Conservation (phyloP, 35 echinoderm and acorn worm genomes). For the Amphiura filiformis region DNA sequence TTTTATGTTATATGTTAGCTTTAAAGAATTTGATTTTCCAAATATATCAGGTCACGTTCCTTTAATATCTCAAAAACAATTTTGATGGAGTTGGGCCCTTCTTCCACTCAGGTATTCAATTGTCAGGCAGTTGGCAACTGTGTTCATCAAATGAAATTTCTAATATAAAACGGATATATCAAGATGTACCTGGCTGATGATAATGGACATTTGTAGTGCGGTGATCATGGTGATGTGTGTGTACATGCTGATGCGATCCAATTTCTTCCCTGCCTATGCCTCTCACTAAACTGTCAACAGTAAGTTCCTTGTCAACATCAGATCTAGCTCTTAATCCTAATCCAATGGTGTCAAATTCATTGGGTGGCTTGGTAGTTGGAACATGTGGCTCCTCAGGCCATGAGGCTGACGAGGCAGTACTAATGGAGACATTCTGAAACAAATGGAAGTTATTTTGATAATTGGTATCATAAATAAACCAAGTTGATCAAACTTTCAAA, state of each 20-base stretch:
- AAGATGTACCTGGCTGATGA: conserved; percentile 68
- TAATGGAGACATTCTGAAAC: conserved; percentile 30
- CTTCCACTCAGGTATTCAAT: too few species aligned
- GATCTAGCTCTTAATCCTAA: conserved; percentile 26
- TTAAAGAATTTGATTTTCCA: too few species aligned
- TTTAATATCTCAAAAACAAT: too few species aligned
- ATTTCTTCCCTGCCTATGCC: neutral
- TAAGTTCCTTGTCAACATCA: neutral
- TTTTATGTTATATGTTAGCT: too few species aligned
- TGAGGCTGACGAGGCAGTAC: conserved; percentile 55
- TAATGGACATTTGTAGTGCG: too few species aligned
- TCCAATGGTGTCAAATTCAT: conserved; percentile 32
- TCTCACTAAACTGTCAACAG: conserved; percentile 27
- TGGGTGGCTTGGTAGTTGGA: neutral
- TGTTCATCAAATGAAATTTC: too few species aligned
- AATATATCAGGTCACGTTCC: too few species aligned
- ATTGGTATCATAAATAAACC: too few species aligned
- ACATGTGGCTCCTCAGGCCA: conserved; percentile 60
- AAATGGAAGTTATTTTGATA: neutral
- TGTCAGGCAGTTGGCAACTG: too few species aligned
- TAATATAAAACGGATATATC: too few species aligned
- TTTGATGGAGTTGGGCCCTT: too few species aligned
- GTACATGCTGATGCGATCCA: conserved; percentile 27
- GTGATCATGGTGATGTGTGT: conserved; percentile 82
- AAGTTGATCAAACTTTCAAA: too few species aligned